Conservation (phyloP, 2,888 invertebrate genomes). For the Rugalucina vietnamica region DNA sequence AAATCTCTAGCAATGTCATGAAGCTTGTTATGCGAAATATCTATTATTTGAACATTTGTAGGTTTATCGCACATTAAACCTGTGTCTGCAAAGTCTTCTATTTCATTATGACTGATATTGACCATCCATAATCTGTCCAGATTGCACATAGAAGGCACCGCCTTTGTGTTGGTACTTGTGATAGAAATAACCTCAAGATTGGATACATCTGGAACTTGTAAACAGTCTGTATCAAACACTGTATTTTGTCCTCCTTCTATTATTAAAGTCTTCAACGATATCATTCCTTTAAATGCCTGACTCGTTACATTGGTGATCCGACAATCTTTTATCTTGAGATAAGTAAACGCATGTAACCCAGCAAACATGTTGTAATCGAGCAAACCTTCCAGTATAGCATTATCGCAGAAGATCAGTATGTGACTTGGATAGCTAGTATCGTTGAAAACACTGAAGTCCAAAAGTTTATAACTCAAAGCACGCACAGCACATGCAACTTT, state of each 20-base stretch:
- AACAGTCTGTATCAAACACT: not conserved
- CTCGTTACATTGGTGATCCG: not conserved
- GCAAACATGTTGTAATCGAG: not conserved
- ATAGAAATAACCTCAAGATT: not conserved
- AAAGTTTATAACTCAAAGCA: not conserved
- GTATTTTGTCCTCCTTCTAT: not conserved
- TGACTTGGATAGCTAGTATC: not conserved
- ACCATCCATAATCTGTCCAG: not conserved
- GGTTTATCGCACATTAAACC: not conserved
- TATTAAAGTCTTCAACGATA: not conserved
- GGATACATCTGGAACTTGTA: slow-evolving; percentile 1
- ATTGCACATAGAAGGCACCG: not conserved
- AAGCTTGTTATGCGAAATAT: not conserved
- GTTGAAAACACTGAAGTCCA: not conserved
- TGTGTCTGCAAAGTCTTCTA: not conserved
- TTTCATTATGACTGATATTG: not conserved
- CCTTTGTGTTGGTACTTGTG: not conserved
- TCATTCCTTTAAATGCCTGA: slow-evolving; percentile 3
- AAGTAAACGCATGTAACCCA: slow-evolving; percentile 15
- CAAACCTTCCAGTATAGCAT: not conserved
- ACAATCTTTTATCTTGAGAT: not conserved
- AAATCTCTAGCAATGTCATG: not conserved
- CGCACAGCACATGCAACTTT: not conserved
- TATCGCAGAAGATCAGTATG: slow-evolving; percentile 14
- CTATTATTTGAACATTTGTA: not conserved